These are phyloP conservation scores for Macaria liturata DNA, from an alignment of 2,888 invertebrate species.

Conservation along the genomic window DNA sequence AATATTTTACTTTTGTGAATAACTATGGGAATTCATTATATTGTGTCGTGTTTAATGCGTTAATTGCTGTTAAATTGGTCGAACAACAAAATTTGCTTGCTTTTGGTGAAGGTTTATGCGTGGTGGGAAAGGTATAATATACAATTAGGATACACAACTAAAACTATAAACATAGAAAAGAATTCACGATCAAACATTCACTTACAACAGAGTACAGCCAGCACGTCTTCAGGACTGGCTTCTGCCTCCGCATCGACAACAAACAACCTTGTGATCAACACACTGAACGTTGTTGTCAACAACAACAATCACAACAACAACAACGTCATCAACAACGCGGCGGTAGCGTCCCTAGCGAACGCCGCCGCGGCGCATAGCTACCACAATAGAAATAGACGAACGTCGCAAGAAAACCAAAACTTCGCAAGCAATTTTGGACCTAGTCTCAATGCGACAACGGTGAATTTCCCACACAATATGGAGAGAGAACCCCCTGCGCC, in stretches of 20 bases:
- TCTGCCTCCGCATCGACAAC: constrained; percentile 74
- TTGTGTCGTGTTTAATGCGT: constrained; percentile 11
- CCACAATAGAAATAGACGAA: constrained; percentile 74
- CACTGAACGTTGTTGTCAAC: constrained; percentile 78
- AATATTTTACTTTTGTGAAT: too few species aligned
- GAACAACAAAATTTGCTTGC: constrained; percentile 19
- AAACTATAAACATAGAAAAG: not conserved
- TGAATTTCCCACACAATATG: constrained; percentile 68
- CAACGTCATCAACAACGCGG: constrained; percentile 79
- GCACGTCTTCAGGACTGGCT: constrained; percentile 63
- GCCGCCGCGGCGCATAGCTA: constrained; percentile 79
- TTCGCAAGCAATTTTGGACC: constrained; percentile 75
- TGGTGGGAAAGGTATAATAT: constrained; percentile 9
- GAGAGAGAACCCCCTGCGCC: constrained; percentile 74
- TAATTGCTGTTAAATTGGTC: constrained; percentile 12
- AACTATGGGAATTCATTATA: not conserved
- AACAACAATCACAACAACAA: constrained; percentile 82
- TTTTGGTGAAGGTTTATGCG: constrained; percentile 26
- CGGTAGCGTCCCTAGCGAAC: constrained; percentile 76
- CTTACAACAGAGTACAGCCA: constrained; percentile 65
- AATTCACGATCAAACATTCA: too few species aligned
- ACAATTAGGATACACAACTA: constrained; percentile 15
- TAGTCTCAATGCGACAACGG: constrained; percentile 71
- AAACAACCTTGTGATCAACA: constrained; percentile 80
- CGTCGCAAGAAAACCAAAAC: constrained; percentile 75